Conservation (phyloP, 2,888 invertebrate species). For the Embidobia sp. region DNA sequence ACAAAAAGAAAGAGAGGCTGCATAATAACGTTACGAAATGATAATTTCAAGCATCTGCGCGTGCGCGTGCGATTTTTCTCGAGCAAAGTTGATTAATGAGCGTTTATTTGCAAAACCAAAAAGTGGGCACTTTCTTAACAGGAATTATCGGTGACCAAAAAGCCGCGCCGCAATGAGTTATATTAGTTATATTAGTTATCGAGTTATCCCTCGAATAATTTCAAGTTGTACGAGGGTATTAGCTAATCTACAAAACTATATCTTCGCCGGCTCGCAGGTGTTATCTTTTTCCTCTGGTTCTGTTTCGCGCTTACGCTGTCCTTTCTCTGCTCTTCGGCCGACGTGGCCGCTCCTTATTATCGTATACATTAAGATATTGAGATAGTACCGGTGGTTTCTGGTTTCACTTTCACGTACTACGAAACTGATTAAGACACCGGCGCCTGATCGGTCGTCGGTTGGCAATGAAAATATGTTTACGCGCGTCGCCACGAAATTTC, state of each 20-base stretch:
- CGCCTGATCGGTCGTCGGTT: slow-evolving; percentile 59
- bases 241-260: slow-evolving; percentile 38
- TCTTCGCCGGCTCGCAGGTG: slow-evolving; percentile 17
- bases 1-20: too few relatives aligned
- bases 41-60: too few relatives aligned
- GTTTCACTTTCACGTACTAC: slow-evolving; percentile 65
- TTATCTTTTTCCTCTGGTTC: slow-evolving; percentile 47
- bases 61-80: too few relatives aligned
- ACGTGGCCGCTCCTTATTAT: slow-evolving; percentile 62
- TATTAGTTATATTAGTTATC: too few relatives aligned
- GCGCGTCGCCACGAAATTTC: slow-evolving; percentile 51
- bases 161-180: slow-evolving; percentile 18
- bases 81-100: too few relatives aligned
- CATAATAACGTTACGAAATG: too few relatives aligned
- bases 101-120: too few relatives aligned
- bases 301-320: slow-evolving; percentile 39
- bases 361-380: slow-evolving; percentile 63
- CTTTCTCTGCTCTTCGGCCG: slow-evolving; percentile 62
- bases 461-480: slow-evolving; percentile 63
- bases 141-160: background rate
- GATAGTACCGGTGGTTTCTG: slow-evolving; percentile 62
- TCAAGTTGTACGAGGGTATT: slow-evolving; percentile 17
- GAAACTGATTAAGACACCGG: slow-evolving; percentile 64
- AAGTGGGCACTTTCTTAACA: slow-evolving; percentile 11
- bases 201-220: slow-evolving; percentile 19